phyloP scores from a whole-genome alignment of 2,113 vertebrate species.

The Aleadryas rufinucha region DNA sequence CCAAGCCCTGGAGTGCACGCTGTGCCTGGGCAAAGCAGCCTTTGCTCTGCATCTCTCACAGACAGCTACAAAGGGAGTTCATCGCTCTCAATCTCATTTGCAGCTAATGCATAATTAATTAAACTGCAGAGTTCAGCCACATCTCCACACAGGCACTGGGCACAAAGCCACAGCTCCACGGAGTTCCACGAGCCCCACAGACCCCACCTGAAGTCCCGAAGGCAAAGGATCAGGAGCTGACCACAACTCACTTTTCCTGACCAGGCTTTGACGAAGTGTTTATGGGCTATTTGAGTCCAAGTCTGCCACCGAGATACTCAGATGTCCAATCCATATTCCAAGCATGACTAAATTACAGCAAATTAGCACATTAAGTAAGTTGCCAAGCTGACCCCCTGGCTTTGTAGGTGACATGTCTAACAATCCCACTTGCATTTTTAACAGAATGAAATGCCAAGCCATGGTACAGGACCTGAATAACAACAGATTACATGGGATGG shows the following conservation, averaged over 20 bases:
- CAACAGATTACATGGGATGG: background rate
- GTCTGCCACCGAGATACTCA: background rate
- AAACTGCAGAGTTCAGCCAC: background rate
- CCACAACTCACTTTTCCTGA: background rate
- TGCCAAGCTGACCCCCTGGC: background rate
- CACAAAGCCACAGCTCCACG: rapidly evolving
- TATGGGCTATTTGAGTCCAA: background rate
- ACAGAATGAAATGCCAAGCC: conserved; percentile 18
- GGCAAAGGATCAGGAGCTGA: background rate
- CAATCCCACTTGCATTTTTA: conserved; percentile 52
- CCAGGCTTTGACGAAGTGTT: background rate
- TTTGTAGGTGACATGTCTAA: conserved; percentile 41
- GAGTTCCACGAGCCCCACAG: background rate
- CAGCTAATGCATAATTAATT: background rate
- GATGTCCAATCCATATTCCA: background rate
- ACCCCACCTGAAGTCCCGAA: background rate
- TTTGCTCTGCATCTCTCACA: background rate
- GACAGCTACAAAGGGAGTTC: background rate
- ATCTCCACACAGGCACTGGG: background rate
- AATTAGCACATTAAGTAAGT: conserved; percentile 55
- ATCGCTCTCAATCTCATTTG: background rate
- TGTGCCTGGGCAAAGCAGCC: rapidly evolving
- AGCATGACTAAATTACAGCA: conserved; percentile 48
- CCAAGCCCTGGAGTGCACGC: rapidly evolving
- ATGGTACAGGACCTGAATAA: background rate